These are phyloP conservation scores for Metellina segmentata DNA, from an alignment of 2,888 invertebrate genomes.

Conservation along the genomic window DNA sequence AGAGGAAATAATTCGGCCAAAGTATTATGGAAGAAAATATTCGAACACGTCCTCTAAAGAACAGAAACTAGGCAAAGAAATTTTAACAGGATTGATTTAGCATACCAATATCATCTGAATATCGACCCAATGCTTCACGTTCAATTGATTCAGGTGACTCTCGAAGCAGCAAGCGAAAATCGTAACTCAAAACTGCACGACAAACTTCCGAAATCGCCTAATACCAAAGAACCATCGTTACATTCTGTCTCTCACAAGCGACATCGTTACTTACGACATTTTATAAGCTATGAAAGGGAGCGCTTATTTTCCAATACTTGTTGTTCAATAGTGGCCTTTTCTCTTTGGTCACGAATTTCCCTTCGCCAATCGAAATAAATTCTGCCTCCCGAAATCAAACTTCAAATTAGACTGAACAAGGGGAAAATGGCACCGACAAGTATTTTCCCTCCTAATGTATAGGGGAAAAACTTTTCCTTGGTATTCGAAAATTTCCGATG, in stretches of 20 bases:
- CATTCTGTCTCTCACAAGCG: neutral
- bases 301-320: constrained; percentile 20
- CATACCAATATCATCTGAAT: too few species aligned
- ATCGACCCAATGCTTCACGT: too few species aligned
- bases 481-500: constrained; percentile 17
- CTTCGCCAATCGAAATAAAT: neutral
- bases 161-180: too few species aligned
- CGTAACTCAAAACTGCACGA: too few species aligned
- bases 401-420: constrained; percentile 29
- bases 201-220: neutral
- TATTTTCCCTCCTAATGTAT: constrained; percentile 1
- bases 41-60: too few species aligned
- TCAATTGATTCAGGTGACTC: too few species aligned
- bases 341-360: neutral
- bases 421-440: constrained; percentile 7
- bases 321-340: neutral
- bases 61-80: too few species aligned
- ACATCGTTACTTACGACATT: neutral
- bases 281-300: neutral
- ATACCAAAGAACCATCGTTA: neutral
- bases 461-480: constrained; percentile 18
- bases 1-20: too few species aligned
- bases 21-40: too few species aligned
- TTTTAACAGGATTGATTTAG: too few species aligned
- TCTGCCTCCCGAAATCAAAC: neutral